phyloP scores from a whole-genome alignment of 2,888 invertebrate genomes.

The Noctua janthe region DNA sequence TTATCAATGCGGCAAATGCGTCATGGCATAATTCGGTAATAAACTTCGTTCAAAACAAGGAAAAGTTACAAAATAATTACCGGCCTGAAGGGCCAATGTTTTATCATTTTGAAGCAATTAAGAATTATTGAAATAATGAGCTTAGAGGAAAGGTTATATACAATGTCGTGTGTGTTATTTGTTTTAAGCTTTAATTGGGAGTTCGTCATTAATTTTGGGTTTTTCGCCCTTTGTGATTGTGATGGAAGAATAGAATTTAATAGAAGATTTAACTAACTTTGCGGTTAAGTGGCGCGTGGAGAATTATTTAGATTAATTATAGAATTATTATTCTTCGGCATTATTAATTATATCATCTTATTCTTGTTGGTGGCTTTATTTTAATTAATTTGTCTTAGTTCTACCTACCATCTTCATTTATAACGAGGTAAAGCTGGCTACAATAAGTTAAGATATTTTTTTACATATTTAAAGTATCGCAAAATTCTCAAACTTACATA shows the following conservation, averaged over 20 bases:
- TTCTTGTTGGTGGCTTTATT: neutral
- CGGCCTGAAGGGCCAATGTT: constrained; percentile 21
- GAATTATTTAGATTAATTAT: neutral
- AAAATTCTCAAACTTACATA: no score
- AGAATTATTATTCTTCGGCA: neutral
- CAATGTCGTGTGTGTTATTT: constrained; percentile 7
- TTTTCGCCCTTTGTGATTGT: neutral
- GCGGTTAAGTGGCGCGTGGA: neutral
- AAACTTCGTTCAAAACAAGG: constrained; percentile 43
- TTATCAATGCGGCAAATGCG: constrained; percentile 17
- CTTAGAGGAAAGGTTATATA: constrained; percentile 33
- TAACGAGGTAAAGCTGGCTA: neutral
- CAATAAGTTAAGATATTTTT: no score
- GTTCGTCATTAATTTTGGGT: neutral
- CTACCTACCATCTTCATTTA: neutral
- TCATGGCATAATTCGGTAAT: constrained; percentile 23
- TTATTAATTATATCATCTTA: neutral
- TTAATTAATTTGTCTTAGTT: neutral
- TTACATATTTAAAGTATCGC: no score
- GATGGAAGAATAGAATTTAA: neutral
- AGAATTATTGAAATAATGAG: constrained; percentile 25
- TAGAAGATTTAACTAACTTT: neutral
- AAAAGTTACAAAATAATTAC: constrained; percentile 24
- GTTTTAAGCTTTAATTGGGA: constrained; percentile 1
- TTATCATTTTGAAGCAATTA: constrained; percentile 48